Percentiles rank a stretch among this genome's conserved stretches.
Evolutionary conservation across 2,888 invertebrate genomes (phyloP).

Genomic region (Drosophila conformis): DNA sequence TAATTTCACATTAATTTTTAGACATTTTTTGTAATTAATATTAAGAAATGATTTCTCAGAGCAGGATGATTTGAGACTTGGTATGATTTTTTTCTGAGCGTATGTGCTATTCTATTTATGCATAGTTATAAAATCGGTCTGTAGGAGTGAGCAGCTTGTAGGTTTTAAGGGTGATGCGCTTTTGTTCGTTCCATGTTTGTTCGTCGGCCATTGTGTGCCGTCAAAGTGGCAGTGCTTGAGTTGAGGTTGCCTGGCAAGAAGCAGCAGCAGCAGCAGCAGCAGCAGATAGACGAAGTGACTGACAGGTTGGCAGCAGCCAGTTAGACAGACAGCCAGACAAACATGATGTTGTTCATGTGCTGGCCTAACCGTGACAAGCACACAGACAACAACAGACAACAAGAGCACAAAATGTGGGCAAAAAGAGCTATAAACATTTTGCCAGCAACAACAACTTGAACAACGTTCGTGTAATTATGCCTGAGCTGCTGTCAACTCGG

Average conservation of each 20-base stretch:
- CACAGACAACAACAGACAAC: slow-evolving; percentile 5
- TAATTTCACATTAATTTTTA: not conserved
- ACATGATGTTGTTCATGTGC: slow-evolving; percentile 39
- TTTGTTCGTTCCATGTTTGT: slow-evolving; percentile 60
- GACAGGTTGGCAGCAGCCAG: slow-evolving; percentile 12
- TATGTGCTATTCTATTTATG: not conserved
- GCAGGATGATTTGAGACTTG: not conserved
- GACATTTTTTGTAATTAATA: not conserved
- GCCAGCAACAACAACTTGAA: slow-evolving; percentile 50
- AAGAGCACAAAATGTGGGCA: slow-evolving; percentile 25
- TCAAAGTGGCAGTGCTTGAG: slow-evolving; percentile 72
- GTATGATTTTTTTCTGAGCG: not conserved
- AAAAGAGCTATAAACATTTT: slow-evolving; percentile 63
- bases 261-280: not conserved
- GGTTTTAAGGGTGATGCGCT: slow-evolving; percentile 60
- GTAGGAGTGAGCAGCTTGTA: slow-evolving; percentile 39
- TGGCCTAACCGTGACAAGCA: slow-evolving; percentile 44
- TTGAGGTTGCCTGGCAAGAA: slow-evolving; percentile 65
- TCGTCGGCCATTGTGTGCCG: slow-evolving; percentile 51
- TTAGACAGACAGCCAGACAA: slow-evolving; percentile 13
- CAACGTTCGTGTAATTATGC: slow-evolving; percentile 72
- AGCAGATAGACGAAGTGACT: not conserved
- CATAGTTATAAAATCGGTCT: not conserved
- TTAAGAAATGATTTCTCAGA: not conserved
- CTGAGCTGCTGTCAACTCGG: slow-evolving; percentile 54